These are phyloP conservation scores for Sarotherodon lohbergeri DNA, from an alignment of 2,113 vertebrate species.

Conservation along the genomic window DNA sequence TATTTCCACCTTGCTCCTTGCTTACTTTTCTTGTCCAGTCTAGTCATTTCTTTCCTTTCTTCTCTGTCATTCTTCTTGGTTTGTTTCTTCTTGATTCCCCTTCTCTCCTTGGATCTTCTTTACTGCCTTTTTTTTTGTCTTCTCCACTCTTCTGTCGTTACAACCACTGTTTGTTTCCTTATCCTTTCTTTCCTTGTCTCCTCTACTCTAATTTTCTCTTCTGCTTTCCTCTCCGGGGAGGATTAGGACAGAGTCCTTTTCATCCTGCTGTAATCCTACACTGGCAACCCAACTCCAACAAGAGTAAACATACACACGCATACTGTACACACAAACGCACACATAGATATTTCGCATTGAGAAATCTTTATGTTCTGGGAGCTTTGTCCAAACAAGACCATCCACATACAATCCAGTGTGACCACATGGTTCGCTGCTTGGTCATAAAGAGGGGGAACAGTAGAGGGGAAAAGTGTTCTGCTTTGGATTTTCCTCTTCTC, in stretches of 20 bases:
- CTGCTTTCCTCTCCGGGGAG: constrained; percentile 20
- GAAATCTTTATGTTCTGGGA: neutral
- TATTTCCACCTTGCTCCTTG: neutral
- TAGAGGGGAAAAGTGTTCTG: neutral
- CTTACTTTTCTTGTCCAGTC: neutral
- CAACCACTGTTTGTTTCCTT: neutral
- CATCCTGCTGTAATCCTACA: constrained; percentile 61
- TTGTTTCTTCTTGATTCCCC: neutral
- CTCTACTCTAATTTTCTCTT: neutral
- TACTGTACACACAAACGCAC: neutral
- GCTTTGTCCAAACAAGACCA: neutral
- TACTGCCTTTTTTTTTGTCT: neutral
- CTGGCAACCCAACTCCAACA: constrained; percentile 41
- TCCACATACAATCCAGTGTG: neutral
- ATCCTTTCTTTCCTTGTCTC: neutral
- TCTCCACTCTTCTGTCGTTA: neutral
- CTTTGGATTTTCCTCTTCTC: neutral
- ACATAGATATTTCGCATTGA: neutral
- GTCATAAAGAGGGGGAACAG: neutral
- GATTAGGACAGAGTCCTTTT: constrained; percentile 60
- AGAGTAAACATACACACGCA: constrained; percentile 22
- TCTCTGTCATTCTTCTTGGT: neutral
- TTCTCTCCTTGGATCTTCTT: neutral
- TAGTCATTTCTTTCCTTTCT: neutral
- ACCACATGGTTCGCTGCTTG: neutral